Evolutionary conservation across 2,797 vertebrate species (phyloP).

Genomic region (Morelia viridis): DNA sequence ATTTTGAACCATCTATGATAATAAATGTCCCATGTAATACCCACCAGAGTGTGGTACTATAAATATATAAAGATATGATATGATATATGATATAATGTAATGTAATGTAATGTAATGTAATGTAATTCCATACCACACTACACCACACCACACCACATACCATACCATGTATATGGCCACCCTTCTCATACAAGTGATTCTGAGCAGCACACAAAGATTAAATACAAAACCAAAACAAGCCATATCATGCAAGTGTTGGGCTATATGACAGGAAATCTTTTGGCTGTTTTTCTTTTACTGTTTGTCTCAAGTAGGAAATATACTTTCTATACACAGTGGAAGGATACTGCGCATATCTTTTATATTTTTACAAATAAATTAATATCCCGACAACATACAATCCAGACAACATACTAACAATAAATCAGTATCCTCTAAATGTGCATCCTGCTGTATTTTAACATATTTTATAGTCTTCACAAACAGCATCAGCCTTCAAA

Average conservation of each 20-base stretch:
- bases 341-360: constrained; percentile 32
- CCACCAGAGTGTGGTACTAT: background rate
- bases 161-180: background rate
- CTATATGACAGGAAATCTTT: background rate
- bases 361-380: constrained; percentile 54
- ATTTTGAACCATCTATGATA: background rate
- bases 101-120: too few relatives aligned
- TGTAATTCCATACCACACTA: too few relatives aligned
- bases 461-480: background rate
- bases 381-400: constrained; percentile 21
- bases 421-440: constrained; percentile 36
- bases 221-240: background rate
- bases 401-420: background rate
- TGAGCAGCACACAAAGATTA: background rate
- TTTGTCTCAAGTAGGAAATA: background rate
- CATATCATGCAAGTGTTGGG: background rate
- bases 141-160: too few relatives aligned
- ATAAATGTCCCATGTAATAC: background rate
- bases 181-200: background rate
- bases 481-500: background rate
- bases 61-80: too few relatives aligned
- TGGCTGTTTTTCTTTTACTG: background rate
- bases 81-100: too few relatives aligned
- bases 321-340: background rate
- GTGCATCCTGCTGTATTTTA: background rate